Evolutionary conservation across 2,797 vertebrate genomes (phyloP).

Genomic region (Protonibea diacanthus): DNA sequence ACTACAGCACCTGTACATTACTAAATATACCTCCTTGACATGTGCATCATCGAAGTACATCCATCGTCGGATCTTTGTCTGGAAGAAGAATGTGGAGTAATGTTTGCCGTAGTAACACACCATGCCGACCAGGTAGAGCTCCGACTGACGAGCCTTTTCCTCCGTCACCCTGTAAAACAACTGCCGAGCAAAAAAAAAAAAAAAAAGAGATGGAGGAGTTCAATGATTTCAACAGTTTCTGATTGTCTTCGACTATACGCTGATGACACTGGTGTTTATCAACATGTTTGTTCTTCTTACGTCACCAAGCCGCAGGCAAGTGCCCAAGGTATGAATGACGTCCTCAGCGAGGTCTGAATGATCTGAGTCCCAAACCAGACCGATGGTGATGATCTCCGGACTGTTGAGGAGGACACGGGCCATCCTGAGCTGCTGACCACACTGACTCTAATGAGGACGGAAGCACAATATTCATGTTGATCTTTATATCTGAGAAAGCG

Average conservation of each 20-base stretch:
- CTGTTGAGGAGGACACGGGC: slow-evolving; percentile 96
- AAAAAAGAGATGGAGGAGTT: neutral
- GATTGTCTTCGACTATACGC: neutral
- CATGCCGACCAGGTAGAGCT: slow-evolving; percentile 97
- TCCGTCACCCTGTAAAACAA: slow-evolving; percentile 96
- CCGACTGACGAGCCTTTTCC: slow-evolving; percentile 93
- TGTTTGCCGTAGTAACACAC: slow-evolving; percentile 99
- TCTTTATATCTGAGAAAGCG: neutral
- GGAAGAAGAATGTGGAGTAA: slow-evolving; percentile 98
- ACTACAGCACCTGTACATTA: neutral
- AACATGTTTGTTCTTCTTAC: slow-evolving; percentile 41
- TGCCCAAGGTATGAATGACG: slow-evolving; percentile 96
- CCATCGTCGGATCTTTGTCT: slow-evolving; percentile 97
- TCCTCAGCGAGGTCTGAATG: slow-evolving; percentile 97
- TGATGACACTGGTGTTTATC: neutral
- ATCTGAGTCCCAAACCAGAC: slow-evolving; percentile 97
- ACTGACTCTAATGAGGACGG: slow-evolving; percentile 88
- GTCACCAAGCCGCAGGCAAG: slow-evolving; percentile 94
- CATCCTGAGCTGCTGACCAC: slow-evolving; percentile 94
- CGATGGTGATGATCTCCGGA: slow-evolving; percentile 97
- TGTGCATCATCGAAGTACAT: slow-evolving; percentile 99
- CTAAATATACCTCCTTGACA: slow-evolving; percentile 92
- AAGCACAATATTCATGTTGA: neutral
- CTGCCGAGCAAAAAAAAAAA: slow-evolving; percentile 74
- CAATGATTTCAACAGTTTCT: no score